Conservation (phyloP, 92 coral and sea anemone species). For the Meandrina meandrites region DNA sequence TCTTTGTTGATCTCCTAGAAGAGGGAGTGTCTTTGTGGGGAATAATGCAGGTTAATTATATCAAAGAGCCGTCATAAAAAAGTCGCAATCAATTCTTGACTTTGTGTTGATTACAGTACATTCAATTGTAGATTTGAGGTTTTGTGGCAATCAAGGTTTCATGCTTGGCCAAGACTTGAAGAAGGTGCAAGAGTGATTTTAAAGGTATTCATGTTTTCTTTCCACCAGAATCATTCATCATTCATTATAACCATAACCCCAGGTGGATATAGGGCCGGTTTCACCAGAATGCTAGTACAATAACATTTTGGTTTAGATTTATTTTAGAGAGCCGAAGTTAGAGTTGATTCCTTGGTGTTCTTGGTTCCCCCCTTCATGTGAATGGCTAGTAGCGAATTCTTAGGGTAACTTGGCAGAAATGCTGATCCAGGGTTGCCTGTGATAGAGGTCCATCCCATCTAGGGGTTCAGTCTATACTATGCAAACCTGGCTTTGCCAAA, state of each 20-base stretch:
- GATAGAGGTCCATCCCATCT: background rate
- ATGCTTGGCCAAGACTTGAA: conserved; percentile 98
- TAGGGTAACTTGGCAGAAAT: background rate
- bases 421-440: background rate
- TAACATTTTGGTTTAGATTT: background rate
- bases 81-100: background rate
- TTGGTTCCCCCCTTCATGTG: background rate
- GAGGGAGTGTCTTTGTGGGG: background rate
- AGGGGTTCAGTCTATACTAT: background rate
- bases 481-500: background rate
- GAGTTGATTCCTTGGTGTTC: background rate
- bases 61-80: background rate
- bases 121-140: conserved; percentile 77
- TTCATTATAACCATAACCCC: too few relatives aligned
- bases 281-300: background rate
- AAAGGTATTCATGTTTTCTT: conserved; percentile 48
- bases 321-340: background rate
- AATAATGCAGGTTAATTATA: background rate
- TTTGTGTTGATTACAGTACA: background rate
- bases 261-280: too few relatives aligned
- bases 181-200: conserved; percentile 83
- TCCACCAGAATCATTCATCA: too few relatives aligned
- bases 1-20: background rate
- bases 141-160: conserved; percentile 96
- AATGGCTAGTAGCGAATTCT: too few relatives aligned